Evolutionary conservation across 2,797 vertebrate species (phyloP), one percentile per base, ranked within the genome.

Genomic region (Dendrocincla tyrannina): DNA sequence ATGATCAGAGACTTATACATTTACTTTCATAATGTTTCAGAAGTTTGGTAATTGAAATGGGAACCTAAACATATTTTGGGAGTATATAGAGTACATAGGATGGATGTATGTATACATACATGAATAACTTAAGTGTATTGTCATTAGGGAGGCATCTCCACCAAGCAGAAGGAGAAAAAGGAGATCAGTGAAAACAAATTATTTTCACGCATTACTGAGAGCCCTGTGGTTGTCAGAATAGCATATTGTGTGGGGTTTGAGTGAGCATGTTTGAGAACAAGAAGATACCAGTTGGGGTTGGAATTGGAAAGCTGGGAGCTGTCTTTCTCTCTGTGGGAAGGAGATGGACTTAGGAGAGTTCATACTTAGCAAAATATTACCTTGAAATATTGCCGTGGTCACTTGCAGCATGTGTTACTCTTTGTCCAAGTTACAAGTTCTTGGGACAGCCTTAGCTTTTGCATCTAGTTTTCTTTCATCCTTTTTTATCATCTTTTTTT

Each of bases 401-500:
- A 28, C 23, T 94, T 95, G 85, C 56, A 92, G 32, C 25, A 4
- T 35, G n/a, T 11, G n/a, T 85, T 96, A 80, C 53, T 88, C 86
- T 66, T 88, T 7, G 6, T 60, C 32, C 28, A 69, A 79, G 32
- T 44, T 58, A n/a, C n/a, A 72, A 78, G 24, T 41, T 86, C 46
- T 67, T 62, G 63, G 50, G 77, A 53, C 66, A 92, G 62, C 59
- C 85, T 90, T 72, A 85, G 56, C 19, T 95, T 93, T 95, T 41
- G n/a, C 67, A 33, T 76, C 19, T 66, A 39, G 25, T 25, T 91
- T 73, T 89, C 23, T 14, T 68, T 33, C 17, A 11, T 39, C 33
- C 5, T 46, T 46, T 25, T 73, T 17, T 14, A 63, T n/a, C 18
- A 11, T 39, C 17, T 28, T 9, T 41, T 37, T 16, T 0, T 8